phyloP scores from a whole-genome alignment of 1,140 invertebrate genomes.

The Ericerus pela region DNA sequence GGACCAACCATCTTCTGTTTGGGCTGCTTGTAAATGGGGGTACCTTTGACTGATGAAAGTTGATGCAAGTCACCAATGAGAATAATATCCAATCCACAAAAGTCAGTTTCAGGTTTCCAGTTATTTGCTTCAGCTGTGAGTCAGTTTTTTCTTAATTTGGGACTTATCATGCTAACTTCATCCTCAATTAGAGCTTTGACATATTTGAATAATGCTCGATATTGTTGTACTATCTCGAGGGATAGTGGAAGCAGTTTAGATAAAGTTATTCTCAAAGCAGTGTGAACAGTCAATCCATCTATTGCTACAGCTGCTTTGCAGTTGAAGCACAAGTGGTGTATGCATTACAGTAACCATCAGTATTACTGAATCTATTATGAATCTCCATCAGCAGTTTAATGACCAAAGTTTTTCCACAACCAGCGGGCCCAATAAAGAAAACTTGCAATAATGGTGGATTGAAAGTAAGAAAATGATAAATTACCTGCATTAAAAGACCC shows the following conservation, averaged over 20 bases:
- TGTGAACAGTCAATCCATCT: slow-evolving; percentile 27
- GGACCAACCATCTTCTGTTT: not conserved
- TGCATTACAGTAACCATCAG: slow-evolving; percentile 1
- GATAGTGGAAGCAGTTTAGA: slow-evolving; percentile 3
- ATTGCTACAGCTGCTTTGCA: slow-evolving; percentile 29
- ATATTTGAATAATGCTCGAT: slow-evolving; percentile 20
- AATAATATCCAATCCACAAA: slow-evolving; percentile 21
- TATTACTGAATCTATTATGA: not conserved
- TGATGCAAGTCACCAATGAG: slow-evolving; percentile 23
- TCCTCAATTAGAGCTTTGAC: slow-evolving; percentile 30
- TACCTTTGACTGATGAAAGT: slow-evolving; percentile 22
- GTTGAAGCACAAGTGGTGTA: slow-evolving; percentile 25
- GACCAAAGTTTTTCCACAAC: not conserved
- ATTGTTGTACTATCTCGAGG: slow-evolving; percentile 20
- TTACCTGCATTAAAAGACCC: not conserved
- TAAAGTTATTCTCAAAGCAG: slow-evolving; percentile 24
- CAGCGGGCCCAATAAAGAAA: slow-evolving; percentile 6
- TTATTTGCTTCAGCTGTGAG: slow-evolving; percentile 27
- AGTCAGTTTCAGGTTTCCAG: slow-evolving; percentile 21
- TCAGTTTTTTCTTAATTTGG: slow-evolving; percentile 22
- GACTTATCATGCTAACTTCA: slow-evolving; percentile 31
- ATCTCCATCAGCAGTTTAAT: slow-evolving; percentile 1
- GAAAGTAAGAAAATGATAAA: not conserved
- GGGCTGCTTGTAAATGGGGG: slow-evolving; percentile 9
- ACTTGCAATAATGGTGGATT: not conserved